Percentiles rank a stretch among this genome's conserved stretches.
These are phyloP conservation scores for Dipus sagitta DNA, from an alignment of 2,797 vertebrate species.

Conservation along the genomic window DNA sequence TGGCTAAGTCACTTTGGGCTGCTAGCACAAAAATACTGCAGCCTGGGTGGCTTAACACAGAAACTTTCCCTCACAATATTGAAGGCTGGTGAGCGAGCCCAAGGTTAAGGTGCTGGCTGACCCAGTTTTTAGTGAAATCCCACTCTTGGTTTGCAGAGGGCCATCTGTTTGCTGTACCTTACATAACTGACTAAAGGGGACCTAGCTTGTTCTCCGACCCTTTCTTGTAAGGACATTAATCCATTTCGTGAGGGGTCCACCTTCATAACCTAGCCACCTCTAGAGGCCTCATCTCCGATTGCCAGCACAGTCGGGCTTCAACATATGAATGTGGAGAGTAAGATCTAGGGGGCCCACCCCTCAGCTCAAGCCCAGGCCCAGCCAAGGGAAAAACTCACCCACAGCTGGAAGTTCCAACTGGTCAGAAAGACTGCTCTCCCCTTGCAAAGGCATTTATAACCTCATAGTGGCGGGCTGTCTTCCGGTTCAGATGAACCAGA, in stretches of 20 bases:
- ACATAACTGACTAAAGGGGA: neutral
- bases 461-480: too few relatives aligned
- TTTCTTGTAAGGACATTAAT: neutral
- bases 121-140: neutral
- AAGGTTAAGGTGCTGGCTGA: neutral
- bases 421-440: too few relatives aligned
- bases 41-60: neutral
- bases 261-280: neutral
- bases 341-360: neutral
- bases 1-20: neutral
- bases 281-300: neutral
- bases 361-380: neutral
- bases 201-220: neutral
- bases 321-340: neutral
- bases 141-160: neutral
- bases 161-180: neutral
- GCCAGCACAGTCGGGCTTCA: neutral
- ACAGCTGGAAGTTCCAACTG: too few relatives aligned
- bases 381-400: too few relatives aligned
- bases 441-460: too few relatives aligned
- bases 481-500: too few relatives aligned
- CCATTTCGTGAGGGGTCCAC: neutral
- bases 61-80: neutral
- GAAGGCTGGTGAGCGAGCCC: neutral
- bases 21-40: neutral